These are phyloP conservation scores for Xiphorhynchus erythropygius DNA, from an alignment of 2,797 vertebrate genomes.

Conservation along the genomic window DNA sequence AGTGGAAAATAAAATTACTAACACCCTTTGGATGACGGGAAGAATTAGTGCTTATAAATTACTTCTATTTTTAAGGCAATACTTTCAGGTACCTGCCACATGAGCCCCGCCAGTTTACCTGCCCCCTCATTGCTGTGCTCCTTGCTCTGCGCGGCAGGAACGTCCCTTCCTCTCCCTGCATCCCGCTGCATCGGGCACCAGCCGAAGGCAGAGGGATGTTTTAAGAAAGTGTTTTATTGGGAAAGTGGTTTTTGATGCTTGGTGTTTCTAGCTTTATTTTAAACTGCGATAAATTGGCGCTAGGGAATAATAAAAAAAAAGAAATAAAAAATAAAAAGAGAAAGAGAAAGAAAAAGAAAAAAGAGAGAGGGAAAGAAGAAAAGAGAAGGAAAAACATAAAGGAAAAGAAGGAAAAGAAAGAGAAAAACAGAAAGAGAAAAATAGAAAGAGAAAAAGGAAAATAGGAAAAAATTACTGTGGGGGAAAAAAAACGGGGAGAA, in stretches of 20 bases:
- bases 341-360: no score
- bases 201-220: not conserved
- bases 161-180: not conserved
- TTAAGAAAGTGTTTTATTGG: not conserved
- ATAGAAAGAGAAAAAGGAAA: no score
- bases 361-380: no score
- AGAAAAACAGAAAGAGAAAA: not conserved
- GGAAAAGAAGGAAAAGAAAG: rapidly evolving
- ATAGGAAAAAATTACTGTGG: not conserved
- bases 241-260: not conserved
- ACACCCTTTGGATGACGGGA: not conserved
- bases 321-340: no score
- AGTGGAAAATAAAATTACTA: not conserved
- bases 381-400: rapidly evolving
- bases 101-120: not conserved
- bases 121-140: not conserved
- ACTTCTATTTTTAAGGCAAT: not conserved
- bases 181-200: not conserved
- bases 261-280: not conserved
- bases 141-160: not conserved
- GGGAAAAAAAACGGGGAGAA: rapidly evolving
- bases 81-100: not conserved
- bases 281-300: not conserved
- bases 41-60: not conserved
- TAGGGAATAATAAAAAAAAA: not conserved